Base-by-base conservation (phyloP, 2,888 invertebrate genomes). In the Dasysyrphus tricinctus region DNA sequence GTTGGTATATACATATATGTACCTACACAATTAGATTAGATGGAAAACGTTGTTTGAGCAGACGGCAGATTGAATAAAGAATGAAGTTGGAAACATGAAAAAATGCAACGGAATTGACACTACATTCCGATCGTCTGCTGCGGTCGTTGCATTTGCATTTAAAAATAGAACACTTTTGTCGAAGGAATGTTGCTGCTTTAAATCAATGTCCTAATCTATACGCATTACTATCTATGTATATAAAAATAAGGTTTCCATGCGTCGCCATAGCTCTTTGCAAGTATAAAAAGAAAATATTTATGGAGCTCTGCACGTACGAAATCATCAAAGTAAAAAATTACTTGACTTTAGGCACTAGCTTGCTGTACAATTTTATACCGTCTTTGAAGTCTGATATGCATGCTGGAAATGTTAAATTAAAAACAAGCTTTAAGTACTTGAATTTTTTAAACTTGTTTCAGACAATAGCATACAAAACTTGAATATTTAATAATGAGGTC, bases 161-260 rank as follows among this genome's bases (percentile, higher is more conserved):
- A 42, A 63, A 63, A 63, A 63, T 63, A 63, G 42, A 63, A 24
- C 59, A 39, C 19, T 24, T 24, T 24, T 24, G 24, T 39, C 3
- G 24, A 11, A 24, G 61, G 61, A 42, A 61, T 61, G n/a, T 61
- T 39, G 4, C 61, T 44, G 24, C 44, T 24, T 42, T 16, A 69
- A 24, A 67, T 74, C 78, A 74, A 83, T 83, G 74, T 42, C 14
- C 12, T n/a, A 7, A n/a, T 44, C 7, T 14, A 44, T 44, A n/a
- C 44, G 44, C 69, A 67, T 54, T 24, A 72, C 24, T 32, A 32
- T 49, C 32, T 37, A 14, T 14, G 11, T 29, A 37, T 14, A 16
- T 29, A 37, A 34, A 39, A 47, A 34, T 44, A 37, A 12, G 2
- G 39, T 19, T n/a, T 32, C 39, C 24, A 67, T 67, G 37, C 73